Base-by-base conservation (phyloP, 2,113 vertebrate species). In the Pterophyllum scalare region DNA sequence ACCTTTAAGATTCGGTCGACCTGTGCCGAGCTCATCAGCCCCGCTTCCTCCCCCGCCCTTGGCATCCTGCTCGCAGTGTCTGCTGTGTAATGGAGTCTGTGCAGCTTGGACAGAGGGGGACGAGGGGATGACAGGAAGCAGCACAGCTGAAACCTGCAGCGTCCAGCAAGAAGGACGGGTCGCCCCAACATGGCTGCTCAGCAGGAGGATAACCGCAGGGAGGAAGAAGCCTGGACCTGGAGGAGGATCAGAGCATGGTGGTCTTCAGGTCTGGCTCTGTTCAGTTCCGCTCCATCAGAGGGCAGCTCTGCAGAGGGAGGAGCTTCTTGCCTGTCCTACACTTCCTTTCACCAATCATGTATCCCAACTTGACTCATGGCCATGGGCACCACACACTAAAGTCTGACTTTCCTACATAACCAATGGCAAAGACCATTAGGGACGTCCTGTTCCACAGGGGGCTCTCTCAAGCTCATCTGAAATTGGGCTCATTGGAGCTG, bases 1-100 rank as follows among this genome's bases (percentile, higher is more conserved):
- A 93, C 91, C 83, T 94, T 94, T 19, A 95, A 77, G 15, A 91
- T 83, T 7, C 12, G 43, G 70, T 93, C 83, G 12, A 95, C 87
- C 70, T 95, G 92, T 24, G 84, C 75, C 1, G 19, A 49, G n/a
- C 80, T 75, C 79, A 91, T 89, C 60, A 81, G 87, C 15, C 24
- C 72, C 6, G 15, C 28, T 60, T 77, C 84, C 28, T 77, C 57
- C 9, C 67, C 81, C 3, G 3, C 33, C 79, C 67, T 80, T 72
- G 89, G 89, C 74, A 67, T 91, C 85, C 92, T 88, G 52, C 70
- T 65, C 38, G 26, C 43, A 46, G 31, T 86, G 75, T 52, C 54
- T 89, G 83, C 64, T 84, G 87, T 54, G 86, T 82, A 84, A 83
- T 82, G 76, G 46, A 78, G 62, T 80, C 60, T 56, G 19, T 24